Conservation (phyloP, 2,113 vertebrate species). For the Coregonus clupeaformis region DNA sequence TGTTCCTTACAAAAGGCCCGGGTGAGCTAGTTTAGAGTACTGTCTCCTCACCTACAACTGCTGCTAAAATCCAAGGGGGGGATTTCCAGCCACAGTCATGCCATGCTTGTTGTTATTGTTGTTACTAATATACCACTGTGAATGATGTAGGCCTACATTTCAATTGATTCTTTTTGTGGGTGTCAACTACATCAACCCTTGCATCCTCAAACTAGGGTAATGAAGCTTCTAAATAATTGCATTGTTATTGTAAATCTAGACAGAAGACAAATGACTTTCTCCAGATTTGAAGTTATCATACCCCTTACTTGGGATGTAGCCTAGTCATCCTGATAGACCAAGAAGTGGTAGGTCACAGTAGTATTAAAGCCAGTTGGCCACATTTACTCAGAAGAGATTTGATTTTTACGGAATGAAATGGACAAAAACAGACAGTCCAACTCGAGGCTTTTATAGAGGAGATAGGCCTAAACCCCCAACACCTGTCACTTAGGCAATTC, state of each 20-base stretch:
- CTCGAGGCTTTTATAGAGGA: slow-evolving; percentile 29
- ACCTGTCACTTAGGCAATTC: slow-evolving; percentile 28
- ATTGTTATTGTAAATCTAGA: too few relatives aligned
- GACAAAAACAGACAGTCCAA: slow-evolving; percentile 20
- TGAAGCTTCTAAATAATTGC: too few relatives aligned
- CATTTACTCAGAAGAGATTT: too few relatives aligned
- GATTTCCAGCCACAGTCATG: background rate
- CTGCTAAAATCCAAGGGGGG: slow-evolving; percentile 31
- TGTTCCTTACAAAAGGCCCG: slow-evolving; percentile 64
- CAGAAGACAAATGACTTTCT: too few relatives aligned
- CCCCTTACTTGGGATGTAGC: too few relatives aligned
- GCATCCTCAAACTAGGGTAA: background rate
- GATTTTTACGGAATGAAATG: background rate
- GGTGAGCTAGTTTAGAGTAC: slow-evolving; percentile 81
- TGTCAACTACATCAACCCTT: background rate
- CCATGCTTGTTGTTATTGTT: background rate
- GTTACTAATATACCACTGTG: background rate
- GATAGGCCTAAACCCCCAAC: slow-evolving; percentile 25
- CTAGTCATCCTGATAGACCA: too few relatives aligned
- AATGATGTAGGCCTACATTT: background rate
- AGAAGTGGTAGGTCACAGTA: too few relatives aligned
- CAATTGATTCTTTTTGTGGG: background rate
- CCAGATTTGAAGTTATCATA: too few relatives aligned
- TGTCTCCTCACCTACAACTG: slow-evolving; percentile 68
- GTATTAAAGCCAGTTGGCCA: too few relatives aligned